A percentile compares a stretch with the other conserved stretches of the same genome.
Conservation (phyloP, 1,140 invertebrate species). For the Helicoverpa armigera region DNA sequence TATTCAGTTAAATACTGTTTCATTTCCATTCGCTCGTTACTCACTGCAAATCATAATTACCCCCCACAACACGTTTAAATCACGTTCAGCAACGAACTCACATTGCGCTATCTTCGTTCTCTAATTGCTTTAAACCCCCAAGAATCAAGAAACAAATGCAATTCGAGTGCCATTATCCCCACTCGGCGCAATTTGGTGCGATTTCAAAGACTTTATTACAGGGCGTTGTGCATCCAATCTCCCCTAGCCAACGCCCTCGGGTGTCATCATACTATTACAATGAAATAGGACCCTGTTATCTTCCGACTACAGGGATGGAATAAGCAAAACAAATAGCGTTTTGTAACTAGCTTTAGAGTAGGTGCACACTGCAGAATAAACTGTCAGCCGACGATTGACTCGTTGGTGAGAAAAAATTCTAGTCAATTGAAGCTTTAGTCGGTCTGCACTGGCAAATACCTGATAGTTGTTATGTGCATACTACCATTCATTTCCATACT, state of each 20-base stretch:
- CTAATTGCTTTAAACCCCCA: conserved; percentile 14
- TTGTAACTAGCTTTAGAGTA: conserved; percentile 10
- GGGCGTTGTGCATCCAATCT: conserved; percentile 31
- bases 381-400: too few species aligned
- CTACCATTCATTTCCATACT: too few species aligned
- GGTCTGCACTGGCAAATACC: not conserved
- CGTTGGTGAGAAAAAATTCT: too few species aligned
- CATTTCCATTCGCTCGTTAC: not conserved
- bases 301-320: conserved; percentile 34
- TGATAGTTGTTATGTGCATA: too few species aligned
- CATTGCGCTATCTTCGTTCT: not conserved
- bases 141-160: conserved; percentile 42
- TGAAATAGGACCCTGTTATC: conserved; percentile 47
- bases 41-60: not conserved
- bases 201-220: conserved; percentile 35
- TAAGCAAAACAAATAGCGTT: conserved; percentile 38
- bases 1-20: not conserved
- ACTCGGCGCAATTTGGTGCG: conserved; percentile 29
- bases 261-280: conserved; percentile 48
- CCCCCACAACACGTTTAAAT: not conserved
- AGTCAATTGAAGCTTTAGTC: not conserved
- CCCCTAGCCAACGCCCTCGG: conserved; percentile 25
- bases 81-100: not conserved
- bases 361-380: too few species aligned
- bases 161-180: conserved; percentile 40